Base-by-base conservation (phyloP, 2,113 vertebrate genomes). In the Myxocyprinus asiaticus region DNA sequence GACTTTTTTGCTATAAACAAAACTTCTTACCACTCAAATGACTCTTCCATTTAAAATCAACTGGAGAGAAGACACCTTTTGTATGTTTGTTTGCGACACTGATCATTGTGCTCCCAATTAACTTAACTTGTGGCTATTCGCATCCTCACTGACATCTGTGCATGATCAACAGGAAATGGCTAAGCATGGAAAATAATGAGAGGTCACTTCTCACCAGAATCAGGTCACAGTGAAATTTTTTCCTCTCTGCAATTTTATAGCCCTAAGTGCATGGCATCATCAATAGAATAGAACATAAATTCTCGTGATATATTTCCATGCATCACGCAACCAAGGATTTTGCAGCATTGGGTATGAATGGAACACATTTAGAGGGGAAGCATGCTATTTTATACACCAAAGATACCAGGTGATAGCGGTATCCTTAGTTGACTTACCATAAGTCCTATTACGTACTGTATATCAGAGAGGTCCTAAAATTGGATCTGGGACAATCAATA, bases 171-270 rank as follows among this genome's bases (percentile, higher is more conserved):
- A 64, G 77, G 48, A 75, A 42, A 82, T 70, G 50, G 50, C 77
- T 67, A 65, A 69, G 71, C 43, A 65, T 42, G 55, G 48, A 64
- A 79, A 75, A 78, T 78, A 82, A 79, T 74, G 33, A 81, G 71
- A 76, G 65, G 48, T 65, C 70, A 58, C 45, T 67, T n/a, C 59
- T 58, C 59, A 70, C 43, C 1, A 58, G 67, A 44, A 11, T 43
- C 15, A 59, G 44, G 59, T 66, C 51, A 76, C 15, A 47, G 47
- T 33, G 4, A 63, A 67, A 48, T 33, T 75, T 69, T 74, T 55
- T 72, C 22, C 14, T 48, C 55, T 8, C 15, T 82, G 48, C 66
- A n/a, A 78, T 78, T 47, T 56, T 75, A 33, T 33, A 33, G 22
- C 3, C 22, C 22, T 33, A 33, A 10, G 14, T 22, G 9, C 44